Evolutionary conservation across 2,888 invertebrate genomes (phyloP).

Genomic region (Margaritifera margaritifera): DNA sequence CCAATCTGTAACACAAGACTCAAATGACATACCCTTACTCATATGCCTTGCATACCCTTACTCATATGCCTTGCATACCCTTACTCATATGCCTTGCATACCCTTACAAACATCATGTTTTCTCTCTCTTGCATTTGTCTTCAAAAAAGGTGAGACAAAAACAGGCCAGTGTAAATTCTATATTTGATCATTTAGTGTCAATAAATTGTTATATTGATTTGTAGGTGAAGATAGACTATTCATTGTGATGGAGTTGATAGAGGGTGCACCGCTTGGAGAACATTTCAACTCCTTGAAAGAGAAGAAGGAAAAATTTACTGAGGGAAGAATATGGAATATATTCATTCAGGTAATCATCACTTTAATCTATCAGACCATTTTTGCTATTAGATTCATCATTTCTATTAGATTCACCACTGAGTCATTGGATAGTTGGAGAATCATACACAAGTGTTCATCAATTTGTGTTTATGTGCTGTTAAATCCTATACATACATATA

Average conservation of each 20-base stretch:
- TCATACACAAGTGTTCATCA: too few relatives aligned
- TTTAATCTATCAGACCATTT: too few relatives aligned
- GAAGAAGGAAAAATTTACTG: constrained; percentile 70
- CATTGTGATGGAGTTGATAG: constrained; percentile 75
- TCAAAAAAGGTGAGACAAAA: background rate
- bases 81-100: too few relatives aligned
- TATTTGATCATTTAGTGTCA: background rate
- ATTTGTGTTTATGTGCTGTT: too few relatives aligned
- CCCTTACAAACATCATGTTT: background rate
- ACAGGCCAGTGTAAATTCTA: background rate
- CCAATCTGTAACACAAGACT: too few relatives aligned
- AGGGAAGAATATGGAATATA: constrained; percentile 73
- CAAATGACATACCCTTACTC: too few relatives aligned
- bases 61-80: too few relatives aligned
- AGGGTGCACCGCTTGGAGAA: constrained; percentile 73
- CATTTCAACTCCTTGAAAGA: constrained; percentile 73
- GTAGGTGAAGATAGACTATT: constrained; percentile 70
- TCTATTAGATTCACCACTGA: too few relatives aligned
- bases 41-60: too few relatives aligned
- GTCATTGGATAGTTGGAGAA: too few relatives aligned
- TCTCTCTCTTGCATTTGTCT: background rate
- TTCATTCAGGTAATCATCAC: constrained; percentile 70
- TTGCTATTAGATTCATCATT: too few relatives aligned
- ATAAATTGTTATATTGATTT: background rate
- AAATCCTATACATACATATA: too few relatives aligned